These are phyloP conservation scores for Oncopodura yosiiana DNA, from an alignment of 1,140 invertebrate genomes.

Conservation along the genomic window DNA sequence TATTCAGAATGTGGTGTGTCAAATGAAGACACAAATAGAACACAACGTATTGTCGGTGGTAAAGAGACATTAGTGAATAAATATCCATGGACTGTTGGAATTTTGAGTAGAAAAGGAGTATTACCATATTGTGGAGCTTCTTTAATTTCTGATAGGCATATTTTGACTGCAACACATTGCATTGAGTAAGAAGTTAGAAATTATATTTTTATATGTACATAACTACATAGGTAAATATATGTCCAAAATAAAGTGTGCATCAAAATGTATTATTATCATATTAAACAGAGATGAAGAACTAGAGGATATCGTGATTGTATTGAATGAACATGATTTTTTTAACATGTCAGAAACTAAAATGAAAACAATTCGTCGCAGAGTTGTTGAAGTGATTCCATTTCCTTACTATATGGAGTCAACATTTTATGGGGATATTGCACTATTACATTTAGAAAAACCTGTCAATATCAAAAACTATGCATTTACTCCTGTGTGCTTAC, in stretches of 20 bases:
- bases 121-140: slow-evolving; percentile 33
- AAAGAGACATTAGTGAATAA: not conserved
- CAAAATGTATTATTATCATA: slow-evolving; percentile 1
- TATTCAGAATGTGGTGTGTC: slow-evolving; percentile 17
- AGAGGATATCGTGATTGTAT: slow-evolving; percentile 25
- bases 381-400: slow-evolving; percentile 31
- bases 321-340: slow-evolving; percentile 33
- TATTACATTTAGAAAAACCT: slow-evolving; percentile 18
- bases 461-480: slow-evolving; percentile 21
- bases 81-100: slow-evolving; percentile 25
- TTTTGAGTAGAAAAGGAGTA: slow-evolving; percentile 15
- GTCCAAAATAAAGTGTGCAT: not conserved
- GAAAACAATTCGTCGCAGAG: slow-evolving; percentile 10
- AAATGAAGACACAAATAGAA: slow-evolving; percentile 13
- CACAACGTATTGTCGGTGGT: slow-evolving; percentile 20
- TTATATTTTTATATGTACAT: not conserved
- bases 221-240: too few relatives aligned
- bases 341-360: slow-evolving; percentile 24
- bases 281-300: slow-evolving; percentile 16
- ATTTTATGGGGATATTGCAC: slow-evolving; percentile 30
- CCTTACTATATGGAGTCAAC: slow-evolving; percentile 32
- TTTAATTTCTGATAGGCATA: slow-evolving; percentile 33
- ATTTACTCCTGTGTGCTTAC: slow-evolving; percentile 30
- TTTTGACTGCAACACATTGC: slow-evolving; percentile 33
- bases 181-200: slow-evolving; percentile 25